Evolutionary conservation across 2,797 vertebrate genomes (phyloP).

Genomic region (Spinibarbus caldwelli): DNA sequence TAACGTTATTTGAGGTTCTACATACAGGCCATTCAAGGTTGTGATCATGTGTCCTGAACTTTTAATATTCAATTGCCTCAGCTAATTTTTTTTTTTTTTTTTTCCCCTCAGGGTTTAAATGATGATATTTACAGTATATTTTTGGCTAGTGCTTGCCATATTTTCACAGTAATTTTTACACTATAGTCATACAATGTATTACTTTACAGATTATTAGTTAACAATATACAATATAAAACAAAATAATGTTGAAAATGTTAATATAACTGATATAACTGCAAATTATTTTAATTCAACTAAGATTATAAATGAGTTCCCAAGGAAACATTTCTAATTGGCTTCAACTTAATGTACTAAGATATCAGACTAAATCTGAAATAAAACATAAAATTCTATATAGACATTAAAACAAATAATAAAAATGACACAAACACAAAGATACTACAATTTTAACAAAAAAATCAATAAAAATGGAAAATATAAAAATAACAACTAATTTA

Average conservation of each 20-base stretch:
- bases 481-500: background rate
- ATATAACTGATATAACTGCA: background rate
- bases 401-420: too few relatives aligned
- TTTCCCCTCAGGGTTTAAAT: background rate
- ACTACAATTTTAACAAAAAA: too few relatives aligned
- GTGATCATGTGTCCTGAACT: slow-evolving; percentile 28
- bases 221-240: background rate
- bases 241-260: background rate
- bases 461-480: background rate
- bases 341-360: background rate
- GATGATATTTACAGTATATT: background rate
- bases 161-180: background rate
- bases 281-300: background rate
- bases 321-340: too few relatives aligned
- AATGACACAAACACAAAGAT: background rate
- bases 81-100: background rate
- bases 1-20: slow-evolving; percentile 64
- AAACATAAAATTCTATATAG: background rate
- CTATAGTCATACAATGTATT: background rate
- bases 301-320: background rate
- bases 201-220: background rate
- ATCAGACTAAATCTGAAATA: background rate
- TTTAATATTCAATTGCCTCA: slow-evolving; percentile 53
- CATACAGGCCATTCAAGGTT: slow-evolving; percentile 70
- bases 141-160: background rate